A percentile compares a stretch with the other conserved stretches of the same genome.
Conservation (phyloP, 2,888 invertebrate species). For the Nephrotoma flavescens region DNA sequence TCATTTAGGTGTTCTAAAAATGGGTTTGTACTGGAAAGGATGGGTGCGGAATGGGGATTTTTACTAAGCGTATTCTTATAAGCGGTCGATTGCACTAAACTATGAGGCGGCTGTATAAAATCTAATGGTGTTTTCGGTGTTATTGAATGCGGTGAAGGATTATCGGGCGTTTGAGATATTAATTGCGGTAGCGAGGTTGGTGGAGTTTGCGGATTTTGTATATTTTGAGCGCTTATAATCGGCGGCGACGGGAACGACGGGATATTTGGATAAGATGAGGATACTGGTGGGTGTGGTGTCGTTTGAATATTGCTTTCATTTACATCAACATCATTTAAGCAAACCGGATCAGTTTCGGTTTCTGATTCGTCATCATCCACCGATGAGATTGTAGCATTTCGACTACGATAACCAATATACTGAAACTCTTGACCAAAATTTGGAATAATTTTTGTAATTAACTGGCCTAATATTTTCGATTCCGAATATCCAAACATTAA, state of each 20-base stretch:
- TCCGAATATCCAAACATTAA: constrained; percentile 48
- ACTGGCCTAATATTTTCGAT: constrained; percentile 41
- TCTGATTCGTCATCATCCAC: constrained; percentile 36
- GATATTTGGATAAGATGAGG: neutral
- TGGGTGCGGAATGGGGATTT: neutral
- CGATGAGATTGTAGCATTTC: constrained; percentile 40
- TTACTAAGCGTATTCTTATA: neutral
- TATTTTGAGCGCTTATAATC: neutral
- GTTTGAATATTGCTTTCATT: neutral
- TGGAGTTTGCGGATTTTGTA: neutral
- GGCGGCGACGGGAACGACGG: neutral
- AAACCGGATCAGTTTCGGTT: constrained; percentile 20
- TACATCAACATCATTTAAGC: constrained; percentile 9
- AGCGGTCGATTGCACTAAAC: neutral
- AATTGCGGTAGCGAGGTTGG: neutral
- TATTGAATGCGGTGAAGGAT: neutral
- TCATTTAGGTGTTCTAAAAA: constrained; percentile 5
- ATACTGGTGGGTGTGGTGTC: neutral
- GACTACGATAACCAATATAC: constrained; percentile 33
- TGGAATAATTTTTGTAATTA: constrained; percentile 41
- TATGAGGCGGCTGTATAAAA: neutral
- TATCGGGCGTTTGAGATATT: neutral
- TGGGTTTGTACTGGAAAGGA: constrained; percentile 8
- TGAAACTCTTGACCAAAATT: constrained; percentile 45
- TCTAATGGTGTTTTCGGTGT: neutral